Evolutionary conservation across 2,888 invertebrate species (phyloP), one percentile per base, ranked within the genome.

Genomic region (Chrysodeixis includens): DNA sequence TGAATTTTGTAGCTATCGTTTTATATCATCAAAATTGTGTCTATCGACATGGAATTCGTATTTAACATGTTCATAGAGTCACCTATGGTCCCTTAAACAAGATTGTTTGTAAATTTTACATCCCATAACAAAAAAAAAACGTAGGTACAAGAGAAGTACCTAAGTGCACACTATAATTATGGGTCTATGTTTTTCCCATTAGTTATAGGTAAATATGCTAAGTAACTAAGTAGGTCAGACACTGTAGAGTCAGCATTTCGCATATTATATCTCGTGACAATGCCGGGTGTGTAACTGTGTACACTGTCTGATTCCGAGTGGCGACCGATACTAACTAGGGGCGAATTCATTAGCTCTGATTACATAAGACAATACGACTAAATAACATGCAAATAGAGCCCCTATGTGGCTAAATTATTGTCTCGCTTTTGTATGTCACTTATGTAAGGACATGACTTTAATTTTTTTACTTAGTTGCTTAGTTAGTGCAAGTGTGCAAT

Each of bases 261-360:
- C 22, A 57, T 40, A 12, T n/a, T n/a, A n/a, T n/a, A n/a, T n/a
- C 8, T n/a, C 56, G 32, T 52, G 9, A 62, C 59, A n/a, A 56
- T 44, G 53, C 62, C 12, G 20, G 35, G 35, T 18, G 22, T 49
- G 60, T 46, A 40, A 26, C 44, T 69, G 46, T 49, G 10, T 49
- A 49, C 10, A 18, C 20, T 20, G 18, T 7, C 6, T 54, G 70
- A 71, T 51, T 51, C 46, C 72, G 73, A 74, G 69, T 81, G 77
- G 65, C 82, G 84, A 83, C 84, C 84, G 80, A 88, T 89, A 83
- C 87, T 89, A 89, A 89, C 91, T 88, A 88, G 89, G 90, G 91
- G 86, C 84, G 89, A 85, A 91, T 92, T 93, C 92, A 92, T 93
- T 93, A 93, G 90, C 88, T 80, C 79, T 93, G 91, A 91, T 92